Base-by-base conservation (phyloP, 2,888 invertebrate genomes). In the Microctonus hyperodae region DNA sequence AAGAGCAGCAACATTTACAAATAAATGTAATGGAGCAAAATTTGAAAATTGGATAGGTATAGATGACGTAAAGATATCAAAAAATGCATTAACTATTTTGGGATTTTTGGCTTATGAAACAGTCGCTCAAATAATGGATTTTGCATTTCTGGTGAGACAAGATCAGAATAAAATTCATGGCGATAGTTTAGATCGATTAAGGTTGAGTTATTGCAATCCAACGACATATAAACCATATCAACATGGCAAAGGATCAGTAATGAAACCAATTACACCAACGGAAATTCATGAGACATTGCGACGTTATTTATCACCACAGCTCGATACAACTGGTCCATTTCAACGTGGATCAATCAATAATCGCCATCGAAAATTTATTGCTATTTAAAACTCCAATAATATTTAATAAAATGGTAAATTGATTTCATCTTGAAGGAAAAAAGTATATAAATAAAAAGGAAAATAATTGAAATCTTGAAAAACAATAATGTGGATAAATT, bases 81-180 rank as follows among this genome's bases (percentile, higher is more conserved):
- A 86, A 20, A 85, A 89, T 58, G 93, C 92, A 0, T 85, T 93
- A 75, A 92, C 93, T 79, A 90, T 96, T 2, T 83, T 97, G 70
- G 90, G 92, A 56, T 96, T 95, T 80, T 86, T 96, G 72, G 95
- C 95, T 0, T 94, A 94, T 81, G 96, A 97, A 85, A 94, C 94
- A 0, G 92, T 97, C 7, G 96, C 96, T 0, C 92, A 95, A 81
- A 90, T 96, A 66, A 90, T 94, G 1, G 96, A 96, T 84, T 89
- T 92, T 74, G 92, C 94, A 0, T 89, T 96, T 70, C 81, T 96
- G 57, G 90, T 95, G 1, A 87, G 95, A 53, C 89, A 94, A 76
- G 95, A 95, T 81, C 88, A 88, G 48, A 89, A 87, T 70, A 90
- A 89, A 79, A 89, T 88, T 51, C 84, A 86, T 50, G 89, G 89